phyloP scores from a whole-genome alignment of 2,797 vertebrate species.

The Schizothorax lantsangensis region DNA sequence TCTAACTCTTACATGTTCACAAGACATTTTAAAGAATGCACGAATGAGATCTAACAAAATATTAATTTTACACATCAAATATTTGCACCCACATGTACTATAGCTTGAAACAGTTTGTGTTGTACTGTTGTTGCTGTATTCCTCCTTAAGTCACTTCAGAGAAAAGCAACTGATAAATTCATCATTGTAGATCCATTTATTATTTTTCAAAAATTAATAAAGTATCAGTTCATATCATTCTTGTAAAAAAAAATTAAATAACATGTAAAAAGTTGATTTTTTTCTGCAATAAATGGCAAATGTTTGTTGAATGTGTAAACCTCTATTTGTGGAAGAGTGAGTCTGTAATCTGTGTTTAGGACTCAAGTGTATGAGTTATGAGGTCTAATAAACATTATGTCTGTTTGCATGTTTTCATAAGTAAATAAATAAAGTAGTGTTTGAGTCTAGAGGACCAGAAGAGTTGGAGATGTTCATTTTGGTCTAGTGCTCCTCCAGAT shows the following conservation, averaged over 20 bases:
- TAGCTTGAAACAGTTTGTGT: neutral
- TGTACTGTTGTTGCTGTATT: neutral
- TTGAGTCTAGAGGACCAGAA: neutral
- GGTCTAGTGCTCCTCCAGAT: neutral
- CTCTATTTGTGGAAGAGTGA: neutral
- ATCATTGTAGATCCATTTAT: neutral
- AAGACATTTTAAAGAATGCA: neutral
- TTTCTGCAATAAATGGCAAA: neutral
- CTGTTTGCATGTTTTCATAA: neutral
- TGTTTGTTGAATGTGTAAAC: neutral
- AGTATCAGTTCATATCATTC: neutral
- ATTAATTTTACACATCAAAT: neutral
- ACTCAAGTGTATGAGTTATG: neutral
- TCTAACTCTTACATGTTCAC: neutral
- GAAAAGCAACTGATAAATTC: no score
- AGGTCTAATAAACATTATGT: neutral
- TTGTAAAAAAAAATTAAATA: neutral
- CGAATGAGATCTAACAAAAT: neutral
- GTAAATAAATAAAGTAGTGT: neutral
- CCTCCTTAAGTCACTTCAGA: no score
- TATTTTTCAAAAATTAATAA: neutral
- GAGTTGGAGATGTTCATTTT: neutral
- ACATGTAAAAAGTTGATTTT: neutral
- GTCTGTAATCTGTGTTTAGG: neutral
- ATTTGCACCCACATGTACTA: neutral